Evolutionary conservation across 2,888 invertebrate species (phyloP), one percentile per base, ranked within the genome.

Genomic region (Eucera pruinosa): DNA sequence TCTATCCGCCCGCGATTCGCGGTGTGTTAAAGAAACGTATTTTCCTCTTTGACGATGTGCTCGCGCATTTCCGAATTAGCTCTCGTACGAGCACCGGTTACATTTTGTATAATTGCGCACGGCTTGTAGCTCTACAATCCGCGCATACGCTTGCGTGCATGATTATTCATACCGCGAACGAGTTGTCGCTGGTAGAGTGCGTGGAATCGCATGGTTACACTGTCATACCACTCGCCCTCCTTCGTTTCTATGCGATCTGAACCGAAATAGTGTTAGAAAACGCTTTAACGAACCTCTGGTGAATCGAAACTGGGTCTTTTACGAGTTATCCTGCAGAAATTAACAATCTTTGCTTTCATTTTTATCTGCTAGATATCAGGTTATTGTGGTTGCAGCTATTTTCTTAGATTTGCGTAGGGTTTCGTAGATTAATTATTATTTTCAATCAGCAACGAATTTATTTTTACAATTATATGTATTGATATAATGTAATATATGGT

Each of bases 151-250:
- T 57, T 43, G 47, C 50, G n/a, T 62, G 45, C 48, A 66, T 50
- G 55, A 66, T 30, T 76, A 76, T 76, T 74, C 76, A 62, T 74
- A 43, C 23, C 30, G 60, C 23, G 55, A 58, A 55, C 58, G 41
- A 67, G 27, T 60, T 20, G 60, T 48, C 52, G 43, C 45, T 58
- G 18, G 33, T 30, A 47, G n/a, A 50, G 9, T 48, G 39, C 54
- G 47, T 55, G 39, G 47, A 60, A 65, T 60, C 60, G 27, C 30
- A n/a, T n/a, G n/a, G n/a, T n/a, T 33, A 33, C 33, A 7, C 33
- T 33, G 33, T 33, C 3, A 33, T 23, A 25, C 13, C 47, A 25
- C 47, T 54, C 47, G 43, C 41, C 43, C 60, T 20, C 33, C 55
- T 61, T 60, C 50, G 39, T 60, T 73, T 73, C 43, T 66, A 20